These are phyloP conservation scores for Oasisia sp. DNA, from an alignment of 2,888 invertebrate species.

Conservation along the genomic window DNA sequence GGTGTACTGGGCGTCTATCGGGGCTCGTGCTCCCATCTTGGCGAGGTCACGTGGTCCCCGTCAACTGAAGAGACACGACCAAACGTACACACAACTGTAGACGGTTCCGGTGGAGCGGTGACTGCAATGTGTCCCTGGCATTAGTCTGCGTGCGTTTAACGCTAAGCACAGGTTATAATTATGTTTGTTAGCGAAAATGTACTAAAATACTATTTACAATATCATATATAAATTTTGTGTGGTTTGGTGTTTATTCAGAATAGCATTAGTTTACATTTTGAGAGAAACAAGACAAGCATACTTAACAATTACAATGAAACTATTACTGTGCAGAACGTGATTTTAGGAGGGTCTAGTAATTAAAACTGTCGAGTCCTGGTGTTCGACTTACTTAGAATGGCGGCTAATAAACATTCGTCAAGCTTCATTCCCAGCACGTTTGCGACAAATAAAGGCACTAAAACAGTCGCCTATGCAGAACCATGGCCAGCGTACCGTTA, in stretches of 20 bases:
- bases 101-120: background rate
- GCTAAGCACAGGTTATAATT: background rate
- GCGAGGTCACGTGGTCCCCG: background rate
- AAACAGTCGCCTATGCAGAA: too few species aligned
- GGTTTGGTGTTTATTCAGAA: background rate
- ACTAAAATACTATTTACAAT: background rate
- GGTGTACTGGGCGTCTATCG: conserved; percentile 40
- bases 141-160: background rate
- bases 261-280: background rate
- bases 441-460: too few species aligned
- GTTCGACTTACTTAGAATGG: too few species aligned
- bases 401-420: too few species aligned
- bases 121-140: background rate
- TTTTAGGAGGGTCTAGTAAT: too few species aligned
- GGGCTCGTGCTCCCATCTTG: conserved; percentile 26
- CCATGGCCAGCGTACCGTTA: too few species aligned
- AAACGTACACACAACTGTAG: background rate
- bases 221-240: too few species aligned
- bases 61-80: background rate
- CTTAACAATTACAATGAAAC: background rate
- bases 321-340: background rate
- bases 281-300: background rate
- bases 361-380: too few species aligned
- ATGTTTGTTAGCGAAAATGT: background rate
- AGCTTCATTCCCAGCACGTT: too few species aligned